phyloP scores from a whole-genome alignment of 1,140 invertebrate species.

The Chironomus striatipennis region DNA sequence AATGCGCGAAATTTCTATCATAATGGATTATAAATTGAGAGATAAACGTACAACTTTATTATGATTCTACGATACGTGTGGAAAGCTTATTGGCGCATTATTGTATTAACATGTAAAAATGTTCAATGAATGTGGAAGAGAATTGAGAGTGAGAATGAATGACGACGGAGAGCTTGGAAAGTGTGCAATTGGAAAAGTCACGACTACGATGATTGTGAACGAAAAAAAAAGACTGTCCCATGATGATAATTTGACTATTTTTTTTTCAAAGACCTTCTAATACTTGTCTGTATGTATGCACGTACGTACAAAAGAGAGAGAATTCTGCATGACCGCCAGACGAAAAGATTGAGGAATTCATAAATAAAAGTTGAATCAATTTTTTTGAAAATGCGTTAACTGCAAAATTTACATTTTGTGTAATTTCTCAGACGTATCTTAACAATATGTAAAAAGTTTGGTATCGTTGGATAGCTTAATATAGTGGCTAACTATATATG shows the following conservation, averaged over 20 bases:
- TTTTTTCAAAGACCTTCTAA: no score
- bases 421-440: no score
- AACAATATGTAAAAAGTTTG: no score
- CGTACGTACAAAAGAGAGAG: background rate
- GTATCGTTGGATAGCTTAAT: no score
- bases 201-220: background rate
- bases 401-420: no score
- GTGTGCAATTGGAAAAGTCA: background rate
- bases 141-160: background rate
- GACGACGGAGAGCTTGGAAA: background rate
- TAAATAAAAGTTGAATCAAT: constrained; percentile 1
- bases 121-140: no score
- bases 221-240: background rate
- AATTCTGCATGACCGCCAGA: background rate
- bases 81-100: constrained; percentile 11
- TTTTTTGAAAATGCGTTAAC: no score
- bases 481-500: no score
- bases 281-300: no score
- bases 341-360: background rate
- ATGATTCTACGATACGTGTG: background rate
- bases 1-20: background rate
- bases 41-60: background rate
- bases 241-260: no score
- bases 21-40: background rate
- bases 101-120: background rate